Evolutionary conservation across 2,888 invertebrate species (phyloP), one percentile per base, ranked within the genome.

Genomic region (Flabesymbios commensalis): DNA sequence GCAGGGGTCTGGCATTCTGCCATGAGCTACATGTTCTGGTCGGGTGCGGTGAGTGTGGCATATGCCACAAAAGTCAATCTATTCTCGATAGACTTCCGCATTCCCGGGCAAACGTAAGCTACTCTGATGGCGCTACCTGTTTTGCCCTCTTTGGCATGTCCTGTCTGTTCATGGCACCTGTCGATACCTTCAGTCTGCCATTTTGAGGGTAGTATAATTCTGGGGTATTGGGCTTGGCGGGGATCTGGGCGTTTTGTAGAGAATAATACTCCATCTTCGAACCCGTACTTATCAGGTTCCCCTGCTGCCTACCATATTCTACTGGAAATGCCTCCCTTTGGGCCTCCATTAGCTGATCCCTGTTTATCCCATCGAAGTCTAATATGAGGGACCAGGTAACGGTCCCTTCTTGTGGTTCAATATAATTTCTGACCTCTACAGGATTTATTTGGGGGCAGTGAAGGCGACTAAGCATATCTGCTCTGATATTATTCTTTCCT

Each of bases 21-120:
- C 56, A 33, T 47, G 28, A 3, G 33, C 29, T 2, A 51, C 56
- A 1, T 41, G n/a, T 0, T 59, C 59, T 31, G 26, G n/a, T 17
- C 31, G 58, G 17, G 24, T n/a, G 4, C 19, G 14, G 42, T 58
- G 39, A 29, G 41, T 24, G 4, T 36, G 36, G 28, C 58, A 58
- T 2, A 53, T 17, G n/a, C 51, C 26, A 31, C 58, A 58, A 17
- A 19, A 22, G n/a, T n/a, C n/a, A 58, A 29, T 4, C 36, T 14
- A 3, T 51, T 39, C 4, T 42, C 17, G 7, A 58, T 29, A 22
- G 22, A n/a, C 5, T 28, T 33, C 28, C 58, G 4, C 58, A 58
- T 54, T 3, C 26, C 52, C 7, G 58, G 58, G 51, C 58, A 53
- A n/a, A 58, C 58, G 24, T 58, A 57, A 5, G 58, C 52, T 41